phyloP scores from a whole-genome alignment of 2,113 vertebrate genomes.

The Ptychochromis oligacanthus region DNA sequence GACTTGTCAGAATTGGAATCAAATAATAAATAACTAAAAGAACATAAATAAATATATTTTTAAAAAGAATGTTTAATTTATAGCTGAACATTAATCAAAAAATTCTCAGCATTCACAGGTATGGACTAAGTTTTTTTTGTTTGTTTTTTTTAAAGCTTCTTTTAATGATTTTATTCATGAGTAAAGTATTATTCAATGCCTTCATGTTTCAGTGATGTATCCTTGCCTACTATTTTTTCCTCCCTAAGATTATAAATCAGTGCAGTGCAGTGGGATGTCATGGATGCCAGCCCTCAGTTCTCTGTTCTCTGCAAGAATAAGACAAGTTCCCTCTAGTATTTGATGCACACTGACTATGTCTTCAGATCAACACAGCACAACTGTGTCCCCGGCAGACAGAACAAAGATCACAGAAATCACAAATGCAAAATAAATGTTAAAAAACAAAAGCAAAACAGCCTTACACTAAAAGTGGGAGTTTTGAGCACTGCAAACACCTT shows the following conservation, averaged over 20 bases:
- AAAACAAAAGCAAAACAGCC: constrained; percentile 2
- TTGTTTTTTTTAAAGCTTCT: no score
- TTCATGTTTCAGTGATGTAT: constrained; percentile 64
- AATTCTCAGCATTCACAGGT: constrained; percentile 33
- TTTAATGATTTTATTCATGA: constrained; percentile 76
- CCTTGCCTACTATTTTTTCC: constrained; percentile 54
- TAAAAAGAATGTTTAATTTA: constrained; percentile 48
- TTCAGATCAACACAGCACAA: constrained; percentile 49
- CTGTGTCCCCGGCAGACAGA: constrained; percentile 39
- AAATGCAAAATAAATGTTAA: constrained; percentile 48
- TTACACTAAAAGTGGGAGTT: not conserved
- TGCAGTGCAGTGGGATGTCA: constrained; percentile 54
- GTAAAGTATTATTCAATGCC: constrained; percentile 63
- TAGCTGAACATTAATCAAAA: constrained; percentile 65
- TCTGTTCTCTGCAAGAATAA: constrained; percentile 52
- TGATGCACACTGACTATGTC: constrained; percentile 53
- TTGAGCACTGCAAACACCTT: constrained; percentile 23
- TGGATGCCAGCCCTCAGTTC: constrained; percentile 50
- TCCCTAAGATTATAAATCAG: constrained; percentile 69
- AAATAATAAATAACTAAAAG: constrained; percentile 26
- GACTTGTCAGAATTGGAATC: constrained; percentile 27
- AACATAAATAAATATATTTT: constrained; percentile 31
- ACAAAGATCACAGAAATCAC: constrained; percentile 53
- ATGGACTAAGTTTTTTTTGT: no score
- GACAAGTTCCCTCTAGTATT: constrained; percentile 56